phyloP scores from a whole-genome alignment of 2,797 vertebrate species.

The Amniataba percoides region DNA sequence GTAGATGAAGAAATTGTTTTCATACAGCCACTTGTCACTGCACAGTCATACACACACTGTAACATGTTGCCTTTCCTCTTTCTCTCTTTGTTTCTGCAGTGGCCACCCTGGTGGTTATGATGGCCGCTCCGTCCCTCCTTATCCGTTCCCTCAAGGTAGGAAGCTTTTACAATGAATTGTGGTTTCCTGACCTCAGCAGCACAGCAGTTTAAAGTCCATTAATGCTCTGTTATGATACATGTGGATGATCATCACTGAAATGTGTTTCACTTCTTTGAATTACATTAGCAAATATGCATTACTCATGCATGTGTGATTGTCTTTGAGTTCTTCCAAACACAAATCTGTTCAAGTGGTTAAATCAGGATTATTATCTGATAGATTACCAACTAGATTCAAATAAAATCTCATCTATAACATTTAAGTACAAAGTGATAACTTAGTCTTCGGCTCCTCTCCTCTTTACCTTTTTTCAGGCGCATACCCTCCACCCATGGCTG shows the following conservation, averaged over 20 bases:
- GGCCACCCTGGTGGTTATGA: constrained; percentile 85
- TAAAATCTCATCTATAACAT: neutral
- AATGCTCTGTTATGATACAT: neutral
- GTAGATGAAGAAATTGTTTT: too few relatives aligned
- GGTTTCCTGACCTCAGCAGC: neutral
- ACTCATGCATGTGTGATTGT: neutral
- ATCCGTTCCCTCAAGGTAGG: constrained; percentile 85
- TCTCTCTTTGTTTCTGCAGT: constrained; percentile 46
- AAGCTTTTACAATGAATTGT: neutral
- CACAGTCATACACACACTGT: neutral
- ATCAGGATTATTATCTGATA: neutral
- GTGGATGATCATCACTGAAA: neutral
- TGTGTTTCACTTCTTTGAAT: neutral
- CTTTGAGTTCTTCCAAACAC: neutral
- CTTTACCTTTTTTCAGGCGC: constrained; percentile 70
- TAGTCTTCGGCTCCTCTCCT: neutral
- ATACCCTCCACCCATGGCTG: constrained; percentile 84
- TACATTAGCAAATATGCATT: neutral
- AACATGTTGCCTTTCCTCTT: constrained; percentile 19
- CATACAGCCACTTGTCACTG: too few relatives aligned
- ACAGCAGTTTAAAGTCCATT: neutral
- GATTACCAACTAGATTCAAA: neutral
- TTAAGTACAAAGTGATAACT: neutral
- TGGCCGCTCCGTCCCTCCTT: constrained; percentile 83
- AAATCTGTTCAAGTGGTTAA: neutral